Conservation (phyloP, 2,113 vertebrate species). For the Gyps fulvus region DNA sequence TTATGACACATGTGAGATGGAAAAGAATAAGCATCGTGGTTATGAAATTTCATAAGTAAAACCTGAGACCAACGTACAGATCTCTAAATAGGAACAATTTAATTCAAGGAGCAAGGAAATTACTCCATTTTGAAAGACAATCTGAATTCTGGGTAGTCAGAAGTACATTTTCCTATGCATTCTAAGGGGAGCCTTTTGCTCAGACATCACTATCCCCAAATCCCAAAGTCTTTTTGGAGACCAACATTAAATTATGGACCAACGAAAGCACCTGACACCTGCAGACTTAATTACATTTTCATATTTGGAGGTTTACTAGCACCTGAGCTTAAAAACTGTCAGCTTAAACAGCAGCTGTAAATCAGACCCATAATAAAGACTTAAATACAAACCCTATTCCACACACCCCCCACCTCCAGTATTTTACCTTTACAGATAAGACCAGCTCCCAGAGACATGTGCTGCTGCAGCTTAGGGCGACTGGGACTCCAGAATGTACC, state of each 20-base stretch:
- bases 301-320: neutral
- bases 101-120: neutral
- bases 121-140: neutral
- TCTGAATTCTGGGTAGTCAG: neutral
- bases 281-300: neutral
- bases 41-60: neutral
- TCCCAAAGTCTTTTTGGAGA: neutral
- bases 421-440: neutral
- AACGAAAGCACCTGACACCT: neutral
- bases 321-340: neutral
- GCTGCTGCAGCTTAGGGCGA: neutral
- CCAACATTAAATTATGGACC: neutral
- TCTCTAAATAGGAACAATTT: neutral
- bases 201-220: neutral
- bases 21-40: neutral
- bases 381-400: neutral
- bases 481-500: neutral
- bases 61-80: neutral
- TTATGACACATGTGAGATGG: neutral
- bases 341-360: neutral
- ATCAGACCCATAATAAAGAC: neutral
- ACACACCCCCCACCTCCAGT: too few relatives aligned
- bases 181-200: neutral
- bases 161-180: neutral
- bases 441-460: neutral